A percentile compares a stretch with the other conserved stretches of the same genome.
Evolutionary conservation across 2,113 vertebrate species (phyloP).

Genomic region (Macrotis lagotis): DNA sequence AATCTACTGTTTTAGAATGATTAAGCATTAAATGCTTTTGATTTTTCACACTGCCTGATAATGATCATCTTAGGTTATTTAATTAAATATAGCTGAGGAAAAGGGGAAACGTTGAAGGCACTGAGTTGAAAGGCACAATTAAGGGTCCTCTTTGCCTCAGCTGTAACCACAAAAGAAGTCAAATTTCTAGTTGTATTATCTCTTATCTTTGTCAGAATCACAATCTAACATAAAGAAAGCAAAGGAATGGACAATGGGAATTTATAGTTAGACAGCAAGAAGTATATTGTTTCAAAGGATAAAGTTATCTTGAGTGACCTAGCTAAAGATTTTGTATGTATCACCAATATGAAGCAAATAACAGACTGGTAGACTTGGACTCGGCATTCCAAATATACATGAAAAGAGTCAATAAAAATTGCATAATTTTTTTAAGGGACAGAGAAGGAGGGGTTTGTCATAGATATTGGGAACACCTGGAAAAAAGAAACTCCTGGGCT

Average conservation of each 20-base stretch:
- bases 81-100: background rate
- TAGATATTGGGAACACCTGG: background rate
- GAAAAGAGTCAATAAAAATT: background rate
- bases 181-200: background rate
- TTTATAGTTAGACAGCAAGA: background rate
- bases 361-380: background rate
- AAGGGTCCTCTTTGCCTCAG: background rate
- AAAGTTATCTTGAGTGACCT: background rate
- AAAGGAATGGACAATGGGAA: background rate
- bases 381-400: background rate
- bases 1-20: background rate
- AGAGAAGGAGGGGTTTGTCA: background rate
- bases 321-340: background rate
- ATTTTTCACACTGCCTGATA: background rate
- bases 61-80: background rate
- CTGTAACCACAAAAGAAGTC: background rate
- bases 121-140: background rate
- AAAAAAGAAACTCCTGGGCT: background rate
- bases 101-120: background rate
- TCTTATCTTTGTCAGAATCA: background rate
- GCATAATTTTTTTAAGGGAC: background rate
- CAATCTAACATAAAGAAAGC: background rate
- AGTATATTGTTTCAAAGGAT: background rate
- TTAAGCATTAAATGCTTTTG: too few species aligned
- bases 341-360: background rate